Conservation (phyloP, 2,888 invertebrate species). For the Ennomos erosarius region DNA sequence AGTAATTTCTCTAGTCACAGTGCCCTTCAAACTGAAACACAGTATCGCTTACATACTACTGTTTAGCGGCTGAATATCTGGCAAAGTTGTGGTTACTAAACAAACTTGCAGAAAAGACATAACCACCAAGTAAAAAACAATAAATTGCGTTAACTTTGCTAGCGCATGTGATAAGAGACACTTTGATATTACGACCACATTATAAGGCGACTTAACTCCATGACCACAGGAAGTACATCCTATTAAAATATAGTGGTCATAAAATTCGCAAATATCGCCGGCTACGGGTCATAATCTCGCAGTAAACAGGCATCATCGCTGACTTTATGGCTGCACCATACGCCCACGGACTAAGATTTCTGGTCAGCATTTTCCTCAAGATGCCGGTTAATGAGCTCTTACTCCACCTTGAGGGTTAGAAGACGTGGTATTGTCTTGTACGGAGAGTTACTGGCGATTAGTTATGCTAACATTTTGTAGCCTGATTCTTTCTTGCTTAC, state of each 20-base stretch:
- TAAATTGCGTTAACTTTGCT: background rate
- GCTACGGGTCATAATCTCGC: slow-evolving; percentile 33
- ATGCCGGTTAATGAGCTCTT: slow-evolving; percentile 74
- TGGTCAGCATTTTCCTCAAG: slow-evolving; percentile 72
- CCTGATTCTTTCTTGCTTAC: background rate
- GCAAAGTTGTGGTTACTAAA: background rate
- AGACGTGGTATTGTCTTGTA: slow-evolving; percentile 57
- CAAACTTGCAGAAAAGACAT: too few species aligned
- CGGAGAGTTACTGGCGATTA: slow-evolving; percentile 40
- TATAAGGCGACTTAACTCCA: slow-evolving; percentile 21
- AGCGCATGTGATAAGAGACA: slow-evolving; percentile 4
- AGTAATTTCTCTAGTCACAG: too few species aligned
- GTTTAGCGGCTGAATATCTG: too few species aligned
- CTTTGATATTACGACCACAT: slow-evolving; percentile 18
- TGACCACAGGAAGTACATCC: slow-evolving; percentile 30
- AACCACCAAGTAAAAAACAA: too few species aligned
- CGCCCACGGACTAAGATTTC: slow-evolving; percentile 49
- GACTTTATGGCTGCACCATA: slow-evolving; percentile 56
- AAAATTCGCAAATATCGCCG: slow-evolving; percentile 32
- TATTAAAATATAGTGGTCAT: slow-evolving; percentile 37
- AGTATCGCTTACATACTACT: too few species aligned
- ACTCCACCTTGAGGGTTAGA: slow-evolving; percentile 65
- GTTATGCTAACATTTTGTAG: slow-evolving; percentile 23
- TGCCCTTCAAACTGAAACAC: too few species aligned
- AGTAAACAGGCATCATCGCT: slow-evolving; percentile 52